Evolutionary conservation across 1,140 invertebrate genomes (phyloP).

Genomic region (Camponotus pennsylvanicus): DNA sequence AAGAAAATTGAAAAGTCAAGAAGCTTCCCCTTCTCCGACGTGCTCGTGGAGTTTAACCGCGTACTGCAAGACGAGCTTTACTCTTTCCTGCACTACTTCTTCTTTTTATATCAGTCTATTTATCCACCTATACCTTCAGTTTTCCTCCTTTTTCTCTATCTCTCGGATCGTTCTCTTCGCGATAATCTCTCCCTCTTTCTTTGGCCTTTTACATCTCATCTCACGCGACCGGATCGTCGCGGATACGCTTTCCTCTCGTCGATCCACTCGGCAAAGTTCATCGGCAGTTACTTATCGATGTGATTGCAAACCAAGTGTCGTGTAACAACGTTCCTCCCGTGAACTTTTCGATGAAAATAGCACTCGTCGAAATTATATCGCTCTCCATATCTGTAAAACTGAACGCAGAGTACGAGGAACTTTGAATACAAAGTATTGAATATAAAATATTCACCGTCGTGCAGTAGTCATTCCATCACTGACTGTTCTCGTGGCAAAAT

Average conservation of each 20-base stretch:
- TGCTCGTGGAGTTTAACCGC: conserved; percentile 69
- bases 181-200: conserved; percentile 8
- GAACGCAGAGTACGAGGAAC: background rate
- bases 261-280: conserved; percentile 44
- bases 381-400: background rate
- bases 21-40: conserved; percentile 50
- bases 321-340: conserved; percentile 27
- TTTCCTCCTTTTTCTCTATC: conserved; percentile 33
- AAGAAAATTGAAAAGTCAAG: conserved; percentile 79
- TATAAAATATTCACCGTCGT: conserved; percentile 18
- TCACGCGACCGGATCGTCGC: conserved; percentile 47
- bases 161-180: conserved; percentile 21
- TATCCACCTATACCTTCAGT: conserved; percentile 54
- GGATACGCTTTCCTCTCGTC: conserved; percentile 41
- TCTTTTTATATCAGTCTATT: conserved; percentile 60
- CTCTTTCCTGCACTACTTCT: conserved; percentile 29
- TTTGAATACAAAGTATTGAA: background rate
- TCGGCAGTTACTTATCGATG: background rate
- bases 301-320: conserved; percentile 42
- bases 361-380: background rate
- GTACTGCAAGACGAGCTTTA: conserved; percentile 66
- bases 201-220: conserved; percentile 60
- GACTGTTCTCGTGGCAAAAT: conserved; percentile 5
- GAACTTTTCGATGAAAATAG: conserved; percentile 56
- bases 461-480: background rate